Percentiles rank a stretch among this genome's conserved stretches.
These are phyloP conservation scores for Anolis apletophallus DNA, from an alignment of 2,797 vertebrate genomes.

Conservation along the genomic window DNA sequence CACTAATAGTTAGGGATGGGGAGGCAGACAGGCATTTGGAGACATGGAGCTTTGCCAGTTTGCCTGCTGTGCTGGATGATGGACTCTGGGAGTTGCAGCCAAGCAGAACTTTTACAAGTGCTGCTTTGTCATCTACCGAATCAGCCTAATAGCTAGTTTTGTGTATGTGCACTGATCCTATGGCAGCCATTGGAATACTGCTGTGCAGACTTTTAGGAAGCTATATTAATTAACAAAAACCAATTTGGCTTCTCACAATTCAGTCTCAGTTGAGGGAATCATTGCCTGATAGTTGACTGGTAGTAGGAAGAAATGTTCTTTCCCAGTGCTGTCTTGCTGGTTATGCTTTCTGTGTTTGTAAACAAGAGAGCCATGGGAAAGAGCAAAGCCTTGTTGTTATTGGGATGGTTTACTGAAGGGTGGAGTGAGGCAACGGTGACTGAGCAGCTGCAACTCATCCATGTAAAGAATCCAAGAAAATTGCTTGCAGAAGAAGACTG, in stretches of 20 bases:
- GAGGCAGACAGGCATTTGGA: no score
- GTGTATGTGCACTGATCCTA: constrained; percentile 33
- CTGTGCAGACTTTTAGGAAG: not conserved
- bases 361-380: no score
- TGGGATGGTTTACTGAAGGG: not conserved
- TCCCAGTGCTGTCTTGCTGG: not conserved
- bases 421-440: no score
- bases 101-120: not conserved
- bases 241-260: rapidly evolving
- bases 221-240: constrained; percentile 18
- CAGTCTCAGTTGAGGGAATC: not conserved
- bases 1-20: no score
- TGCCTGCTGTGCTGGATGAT: no score
- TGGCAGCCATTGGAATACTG: not conserved
- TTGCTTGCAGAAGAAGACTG: not conserved
- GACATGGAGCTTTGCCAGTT: no score
- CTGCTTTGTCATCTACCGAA: not conserved
- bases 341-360: not conserved
- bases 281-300: not conserved
- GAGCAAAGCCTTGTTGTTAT: not conserved
- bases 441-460: not conserved
- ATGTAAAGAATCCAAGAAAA: not conserved
- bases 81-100: not conserved
- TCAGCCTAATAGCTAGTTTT: constrained; percentile 18
- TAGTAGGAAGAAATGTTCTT: no score